Evolutionary conservation across 2,113 vertebrate species (phyloP).

Genomic region (Cyrtonyx montezumae): DNA sequence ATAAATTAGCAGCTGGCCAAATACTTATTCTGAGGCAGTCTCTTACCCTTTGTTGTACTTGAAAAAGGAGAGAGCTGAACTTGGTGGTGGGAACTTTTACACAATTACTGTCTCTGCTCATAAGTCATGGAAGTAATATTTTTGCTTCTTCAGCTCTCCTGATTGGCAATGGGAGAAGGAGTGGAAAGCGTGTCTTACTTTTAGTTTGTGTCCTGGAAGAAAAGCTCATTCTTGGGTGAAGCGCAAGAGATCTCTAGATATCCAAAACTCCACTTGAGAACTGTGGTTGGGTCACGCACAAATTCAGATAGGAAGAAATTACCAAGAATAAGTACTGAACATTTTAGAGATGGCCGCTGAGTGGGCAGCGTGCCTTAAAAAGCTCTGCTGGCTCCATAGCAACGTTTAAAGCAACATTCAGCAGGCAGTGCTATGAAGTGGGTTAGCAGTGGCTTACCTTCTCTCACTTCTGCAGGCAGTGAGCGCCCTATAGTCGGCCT

Average conservation of each 20-base stretch:
- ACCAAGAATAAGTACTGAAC: neutral
- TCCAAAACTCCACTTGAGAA: neutral
- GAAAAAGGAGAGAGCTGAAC: neutral
- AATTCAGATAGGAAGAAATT: neutral
- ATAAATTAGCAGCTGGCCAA: neutral
- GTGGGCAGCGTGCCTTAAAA: neutral
- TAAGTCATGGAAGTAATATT: neutral
- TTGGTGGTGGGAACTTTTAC: neutral
- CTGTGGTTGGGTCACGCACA: neutral
- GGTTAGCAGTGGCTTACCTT: neutral
- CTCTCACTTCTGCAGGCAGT: neutral
- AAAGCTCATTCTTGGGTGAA: neutral
- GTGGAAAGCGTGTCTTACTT: neutral
- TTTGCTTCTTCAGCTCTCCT: neutral
- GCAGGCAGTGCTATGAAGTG: neutral
- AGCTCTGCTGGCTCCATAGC: no score
- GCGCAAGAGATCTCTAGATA: neutral
- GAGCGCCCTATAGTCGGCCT: neutral
- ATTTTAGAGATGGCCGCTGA: rapidly evolving
- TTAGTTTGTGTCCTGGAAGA: neutral
- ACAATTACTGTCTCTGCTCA: neutral
- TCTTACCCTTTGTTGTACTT: neutral
- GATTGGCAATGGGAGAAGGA: neutral
- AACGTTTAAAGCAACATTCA: neutral
- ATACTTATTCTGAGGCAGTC: neutral